Evolutionary conservation across 2,797 vertebrate genomes (phyloP).

Genomic region (Nannoperca australis): DNA sequence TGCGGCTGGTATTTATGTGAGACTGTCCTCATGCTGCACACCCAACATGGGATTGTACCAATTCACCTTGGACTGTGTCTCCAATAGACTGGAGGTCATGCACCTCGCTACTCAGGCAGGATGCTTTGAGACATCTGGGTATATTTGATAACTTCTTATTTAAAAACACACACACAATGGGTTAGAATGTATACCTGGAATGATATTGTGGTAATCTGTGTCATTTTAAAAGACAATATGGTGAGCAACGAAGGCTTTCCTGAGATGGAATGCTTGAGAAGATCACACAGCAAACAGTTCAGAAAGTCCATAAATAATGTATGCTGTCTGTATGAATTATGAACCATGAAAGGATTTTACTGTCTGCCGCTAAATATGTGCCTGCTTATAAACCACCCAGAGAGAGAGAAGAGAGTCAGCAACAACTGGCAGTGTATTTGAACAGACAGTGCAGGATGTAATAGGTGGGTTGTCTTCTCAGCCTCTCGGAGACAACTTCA

Average conservation of each 20-base stretch:
- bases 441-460: slow-evolving; percentile 37
- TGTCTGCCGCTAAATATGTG: slow-evolving; percentile 79
- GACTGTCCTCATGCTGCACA: slow-evolving; percentile 27
- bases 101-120: slow-evolving; percentile 1
- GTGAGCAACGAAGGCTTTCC: slow-evolving; percentile 11
- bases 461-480: slow-evolving; percentile 29
- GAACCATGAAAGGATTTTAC: slow-evolving; percentile 81
- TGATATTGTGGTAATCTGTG: neutral
- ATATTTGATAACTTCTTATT: neutral
- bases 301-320: slow-evolving; percentile 79
- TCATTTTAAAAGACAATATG: neutral
- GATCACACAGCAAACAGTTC: slow-evolving; percentile 79
- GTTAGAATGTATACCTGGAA: neutral
- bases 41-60: slow-evolving; percentile 36
- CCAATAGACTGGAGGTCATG: slow-evolving; percentile 45
- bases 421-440: slow-evolving; percentile 20
- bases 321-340: slow-evolving; percentile 83
- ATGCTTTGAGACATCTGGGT: neutral
- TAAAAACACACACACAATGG: neutral
- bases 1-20: slow-evolving; percentile 24
- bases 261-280: slow-evolving; percentile 59
- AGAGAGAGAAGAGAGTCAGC: slow-evolving; percentile 32
- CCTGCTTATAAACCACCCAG: slow-evolving; percentile 58
- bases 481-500: slow-evolving; percentile 26
- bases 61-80: slow-evolving; percentile 35